Percentiles rank a stretch among this genome's conserved stretches.
Evolutionary conservation across 1,140 invertebrate genomes (phyloP).

Genomic region (Pollicipes pollicipes): DNA sequence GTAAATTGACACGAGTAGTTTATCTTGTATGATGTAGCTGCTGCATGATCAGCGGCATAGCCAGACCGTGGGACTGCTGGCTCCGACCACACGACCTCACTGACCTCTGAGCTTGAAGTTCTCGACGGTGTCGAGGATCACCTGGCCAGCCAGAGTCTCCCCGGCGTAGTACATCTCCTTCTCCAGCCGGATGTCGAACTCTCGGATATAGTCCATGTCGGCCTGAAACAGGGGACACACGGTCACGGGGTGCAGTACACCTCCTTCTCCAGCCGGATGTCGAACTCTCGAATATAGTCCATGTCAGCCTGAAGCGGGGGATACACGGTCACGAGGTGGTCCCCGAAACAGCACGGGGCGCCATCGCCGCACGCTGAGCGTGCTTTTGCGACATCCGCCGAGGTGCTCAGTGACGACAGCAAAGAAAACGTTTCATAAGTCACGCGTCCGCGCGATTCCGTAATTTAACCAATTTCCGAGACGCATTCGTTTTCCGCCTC

Average conservation of each 20-base stretch:
- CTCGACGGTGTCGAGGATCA: constrained; percentile 51
- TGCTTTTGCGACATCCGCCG: no score
- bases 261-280: constrained; percentile 54
- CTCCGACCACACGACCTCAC: no score
- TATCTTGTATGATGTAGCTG: no score
- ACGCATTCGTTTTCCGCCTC: no score
- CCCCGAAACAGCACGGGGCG: not conserved
- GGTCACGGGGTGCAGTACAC: constrained; percentile 36
- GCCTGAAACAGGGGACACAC: not conserved
- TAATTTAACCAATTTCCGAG: no score
- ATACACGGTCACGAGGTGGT: not conserved
- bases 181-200: constrained; percentile 57
- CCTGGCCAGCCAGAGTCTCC: constrained; percentile 44
- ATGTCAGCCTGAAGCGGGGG: constrained; percentile 25
- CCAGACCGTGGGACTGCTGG: no score
- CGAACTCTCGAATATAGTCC: constrained; percentile 62
- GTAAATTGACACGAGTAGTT: no score
- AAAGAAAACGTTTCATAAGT: no score
- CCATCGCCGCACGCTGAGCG: no score
- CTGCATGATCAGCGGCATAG: no score
- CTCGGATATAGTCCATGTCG: constrained; percentile 55
- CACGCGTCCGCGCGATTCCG: no score
- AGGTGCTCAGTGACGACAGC: no score
- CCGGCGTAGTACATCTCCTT: constrained; percentile 60
- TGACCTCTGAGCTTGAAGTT: constrained; percentile 59